Evolutionary conservation across 2,113 vertebrate genomes (phyloP).

Genomic region (Podocnemis expansa): DNA sequence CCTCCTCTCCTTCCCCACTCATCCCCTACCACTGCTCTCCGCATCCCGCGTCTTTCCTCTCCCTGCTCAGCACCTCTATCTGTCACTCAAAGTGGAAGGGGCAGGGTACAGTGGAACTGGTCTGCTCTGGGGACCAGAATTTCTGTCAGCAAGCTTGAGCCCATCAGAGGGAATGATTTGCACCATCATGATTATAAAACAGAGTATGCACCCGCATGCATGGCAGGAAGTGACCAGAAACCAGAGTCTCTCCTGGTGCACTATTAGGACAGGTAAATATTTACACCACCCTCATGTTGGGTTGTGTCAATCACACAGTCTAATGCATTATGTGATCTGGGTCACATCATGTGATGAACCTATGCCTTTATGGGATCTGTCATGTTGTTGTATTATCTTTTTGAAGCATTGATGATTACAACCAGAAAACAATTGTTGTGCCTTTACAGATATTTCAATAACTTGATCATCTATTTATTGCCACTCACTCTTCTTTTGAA

Average conservation of each 20-base stretch:
- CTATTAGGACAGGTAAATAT: neutral
- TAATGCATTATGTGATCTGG: rapidly evolving
- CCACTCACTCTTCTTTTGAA: neutral
- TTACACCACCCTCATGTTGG: neutral
- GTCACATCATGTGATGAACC: rapidly evolving
- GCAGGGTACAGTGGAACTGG: no score
- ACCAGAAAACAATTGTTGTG: neutral
- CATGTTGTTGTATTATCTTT: neutral
- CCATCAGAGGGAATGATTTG: neutral
- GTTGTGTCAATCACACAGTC: neutral
- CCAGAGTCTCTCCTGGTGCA: neutral
- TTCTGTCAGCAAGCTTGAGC: neutral
- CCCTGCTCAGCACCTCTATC: no score
- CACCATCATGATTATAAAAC: rapidly evolving
- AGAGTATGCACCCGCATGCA: rapidly evolving
- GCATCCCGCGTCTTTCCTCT: no score
- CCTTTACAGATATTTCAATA: neutral
- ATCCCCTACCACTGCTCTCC: no score
- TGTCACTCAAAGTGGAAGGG: no score
- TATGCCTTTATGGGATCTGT: rapidly evolving
- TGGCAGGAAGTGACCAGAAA: neutral
- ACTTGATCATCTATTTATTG: neutral
- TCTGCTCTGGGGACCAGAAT: no score
- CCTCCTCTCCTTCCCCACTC: no score
- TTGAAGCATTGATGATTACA: neutral